Percentiles rank a stretch among this genome's conserved stretches.
These are phyloP conservation scores for Otis tarda DNA, from an alignment of 2,113 vertebrate genomes.

Conservation along the genomic window DNA sequence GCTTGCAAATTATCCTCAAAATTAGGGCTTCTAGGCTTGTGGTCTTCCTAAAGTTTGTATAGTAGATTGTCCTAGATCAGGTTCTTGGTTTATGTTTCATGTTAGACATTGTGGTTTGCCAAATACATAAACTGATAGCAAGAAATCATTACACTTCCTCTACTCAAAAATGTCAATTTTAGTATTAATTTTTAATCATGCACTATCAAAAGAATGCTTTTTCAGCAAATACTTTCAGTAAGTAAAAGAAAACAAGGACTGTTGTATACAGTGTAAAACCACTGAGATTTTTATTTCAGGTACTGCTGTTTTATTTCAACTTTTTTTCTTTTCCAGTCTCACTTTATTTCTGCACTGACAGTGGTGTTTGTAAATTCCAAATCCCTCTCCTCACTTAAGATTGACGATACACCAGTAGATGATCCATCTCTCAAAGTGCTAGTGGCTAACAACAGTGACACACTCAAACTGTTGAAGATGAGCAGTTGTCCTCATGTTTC, in stretches of 20 bases:
- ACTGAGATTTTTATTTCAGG: background rate
- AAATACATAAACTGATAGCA: background rate
- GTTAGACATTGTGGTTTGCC: background rate
- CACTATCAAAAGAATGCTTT: background rate
- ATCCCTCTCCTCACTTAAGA: slow-evolving; percentile 94
- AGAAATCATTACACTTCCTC: background rate
- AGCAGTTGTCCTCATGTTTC: slow-evolving; percentile 94
- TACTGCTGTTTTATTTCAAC: background rate
- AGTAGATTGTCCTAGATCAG: background rate
- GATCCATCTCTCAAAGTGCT: slow-evolving; percentile 95
- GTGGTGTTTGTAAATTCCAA: slow-evolving; percentile 99
- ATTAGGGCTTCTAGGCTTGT: background rate
- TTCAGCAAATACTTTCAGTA: background rate
- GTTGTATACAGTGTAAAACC: background rate
- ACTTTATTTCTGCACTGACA: slow-evolving; percentile 93
- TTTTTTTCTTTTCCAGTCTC: slow-evolving; percentile 75
- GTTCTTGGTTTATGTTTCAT: background rate
- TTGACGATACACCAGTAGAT: slow-evolving; percentile 95
- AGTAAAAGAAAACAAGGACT: background rate
- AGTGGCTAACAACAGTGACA: slow-evolving; percentile 96
- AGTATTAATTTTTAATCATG: background rate
- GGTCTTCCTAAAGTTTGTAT: background rate
- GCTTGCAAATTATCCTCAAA: background rate
- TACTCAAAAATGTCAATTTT: background rate
- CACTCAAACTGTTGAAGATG: slow-evolving; percentile 94